Conservation (phyloP, 2,888 invertebrate genomes). For the Idaea dimidiata region DNA sequence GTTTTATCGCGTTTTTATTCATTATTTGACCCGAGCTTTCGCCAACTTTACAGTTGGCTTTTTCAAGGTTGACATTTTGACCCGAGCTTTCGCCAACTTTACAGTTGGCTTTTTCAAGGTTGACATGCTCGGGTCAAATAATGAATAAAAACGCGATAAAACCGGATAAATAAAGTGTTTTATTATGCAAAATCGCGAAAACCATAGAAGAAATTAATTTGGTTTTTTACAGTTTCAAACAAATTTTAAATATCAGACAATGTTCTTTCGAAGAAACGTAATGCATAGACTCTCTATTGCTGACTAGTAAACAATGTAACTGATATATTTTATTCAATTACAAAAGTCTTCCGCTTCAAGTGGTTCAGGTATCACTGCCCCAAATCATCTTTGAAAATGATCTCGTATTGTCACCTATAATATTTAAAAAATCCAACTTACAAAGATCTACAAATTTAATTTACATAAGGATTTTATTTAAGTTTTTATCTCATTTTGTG, state of each 20-base stretch:
- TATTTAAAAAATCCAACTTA: conserved; percentile 47
- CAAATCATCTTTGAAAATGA: conserved; percentile 26
- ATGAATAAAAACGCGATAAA: too few species aligned
- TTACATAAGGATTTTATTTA: conserved; percentile 74
- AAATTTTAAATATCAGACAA: neutral
- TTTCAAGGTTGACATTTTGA: too few species aligned
- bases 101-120: too few species aligned
- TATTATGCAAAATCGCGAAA: too few species aligned
- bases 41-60: too few species aligned
- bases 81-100: too few species aligned
- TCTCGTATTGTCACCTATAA: conserved; percentile 44
- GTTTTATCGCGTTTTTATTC: too few species aligned
- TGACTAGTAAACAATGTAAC: neutral
- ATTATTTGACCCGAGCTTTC: too few species aligned
- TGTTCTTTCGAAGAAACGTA: neutral
- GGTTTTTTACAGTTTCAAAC: neutral
- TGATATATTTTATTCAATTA: neutral
- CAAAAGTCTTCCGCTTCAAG: neutral
- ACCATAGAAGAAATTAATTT: too few species aligned
- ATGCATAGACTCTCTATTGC: neutral
- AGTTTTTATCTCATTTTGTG: conserved; percentile 67
- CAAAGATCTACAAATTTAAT: conserved; percentile 69
- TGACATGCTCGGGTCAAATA: too few species aligned
- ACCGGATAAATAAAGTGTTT: too few species aligned
- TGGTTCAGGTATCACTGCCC: conserved; percentile 11